These are phyloP conservation scores for Augochlorella aurata DNA, from an alignment of 2,888 invertebrate species.

Conservation along the genomic window DNA sequence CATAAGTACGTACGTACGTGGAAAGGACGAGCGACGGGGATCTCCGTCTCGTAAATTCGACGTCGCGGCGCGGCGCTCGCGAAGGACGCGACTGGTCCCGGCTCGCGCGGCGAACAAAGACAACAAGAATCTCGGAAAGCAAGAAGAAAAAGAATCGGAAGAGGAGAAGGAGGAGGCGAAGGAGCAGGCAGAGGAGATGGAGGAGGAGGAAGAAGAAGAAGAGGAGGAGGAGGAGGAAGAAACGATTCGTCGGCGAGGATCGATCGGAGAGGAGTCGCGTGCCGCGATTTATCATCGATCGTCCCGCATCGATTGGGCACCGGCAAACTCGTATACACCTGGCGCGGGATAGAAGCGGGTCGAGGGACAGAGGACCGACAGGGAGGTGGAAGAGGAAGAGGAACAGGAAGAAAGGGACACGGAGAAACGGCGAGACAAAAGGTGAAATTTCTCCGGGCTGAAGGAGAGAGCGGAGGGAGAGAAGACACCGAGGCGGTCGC, in stretches of 20 bases:
- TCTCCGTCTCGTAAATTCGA: slow-evolving; percentile 42
- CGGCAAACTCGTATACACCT: slow-evolving; percentile 35
- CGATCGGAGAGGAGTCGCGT: slow-evolving; percentile 56
- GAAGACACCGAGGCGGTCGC: slow-evolving; percentile 18
- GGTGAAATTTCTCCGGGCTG: not conserved
- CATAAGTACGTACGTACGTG: slow-evolving; percentile 50
- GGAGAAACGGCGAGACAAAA: slow-evolving; percentile 24
- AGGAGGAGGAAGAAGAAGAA: no score
- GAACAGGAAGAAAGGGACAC: slow-evolving; percentile 24
- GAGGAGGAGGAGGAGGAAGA: not conserved
- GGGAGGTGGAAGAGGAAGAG: not conserved
- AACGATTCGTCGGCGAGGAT: slow-evolving; percentile 43
- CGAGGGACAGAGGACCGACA: not conserved
- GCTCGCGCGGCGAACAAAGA: no score
- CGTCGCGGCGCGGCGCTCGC: slow-evolving; percentile 6
- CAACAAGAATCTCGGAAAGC: no score
- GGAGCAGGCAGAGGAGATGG: not conserved
- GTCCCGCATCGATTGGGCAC: slow-evolving; percentile 53
- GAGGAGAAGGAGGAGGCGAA: not conserved
- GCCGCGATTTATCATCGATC: slow-evolving; percentile 63
- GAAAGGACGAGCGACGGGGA: slow-evolving; percentile 50
- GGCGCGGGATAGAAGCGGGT: slow-evolving; percentile 20
- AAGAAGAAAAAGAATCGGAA: not conserved
- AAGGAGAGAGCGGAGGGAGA: not conserved
- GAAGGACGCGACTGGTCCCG: not conserved